phyloP scores from a whole-genome alignment of 2,888 invertebrate species.

The Lampropteryx suffumata region DNA sequence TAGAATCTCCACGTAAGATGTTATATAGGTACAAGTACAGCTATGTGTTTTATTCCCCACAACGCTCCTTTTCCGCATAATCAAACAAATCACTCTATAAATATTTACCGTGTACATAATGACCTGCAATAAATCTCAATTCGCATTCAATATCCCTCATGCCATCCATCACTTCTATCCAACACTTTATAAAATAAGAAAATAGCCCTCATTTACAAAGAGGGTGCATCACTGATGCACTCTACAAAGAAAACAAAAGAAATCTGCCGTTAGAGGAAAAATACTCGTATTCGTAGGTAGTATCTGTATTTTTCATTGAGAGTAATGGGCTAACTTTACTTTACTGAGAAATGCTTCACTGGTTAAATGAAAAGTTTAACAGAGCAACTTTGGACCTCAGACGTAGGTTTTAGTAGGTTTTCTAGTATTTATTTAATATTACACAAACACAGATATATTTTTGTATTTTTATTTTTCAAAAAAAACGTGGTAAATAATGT shows the following conservation, averaged over 20 bases:
- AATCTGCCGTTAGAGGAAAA: conserved; percentile 41
- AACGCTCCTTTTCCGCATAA: conserved; percentile 7
- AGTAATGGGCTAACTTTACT: conserved; percentile 37
- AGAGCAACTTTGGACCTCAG: conserved; percentile 1
- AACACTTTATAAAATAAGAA: conserved; percentile 58
- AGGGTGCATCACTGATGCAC: conserved; percentile 74
- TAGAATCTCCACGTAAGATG: too few species aligned
- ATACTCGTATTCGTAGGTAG: too few species aligned
- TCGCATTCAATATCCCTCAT: conserved; percentile 57
- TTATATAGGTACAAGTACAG: too few species aligned
- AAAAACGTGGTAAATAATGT: too few species aligned
- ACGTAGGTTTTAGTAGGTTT: not conserved
- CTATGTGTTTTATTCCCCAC: conserved; percentile 10
- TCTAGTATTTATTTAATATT: too few species aligned
- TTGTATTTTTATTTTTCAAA: too few species aligned
- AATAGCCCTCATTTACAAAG: conserved; percentile 43
- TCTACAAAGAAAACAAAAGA: conserved; percentile 47
- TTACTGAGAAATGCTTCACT: conserved; percentile 37
- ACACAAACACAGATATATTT: too few species aligned
- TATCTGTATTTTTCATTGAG: conserved; percentile 13
- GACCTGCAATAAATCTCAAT: conserved; percentile 61
- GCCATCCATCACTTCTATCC: conserved; percentile 56
- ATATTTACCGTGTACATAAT: conserved; percentile 37
- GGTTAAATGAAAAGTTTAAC: conserved; percentile 17
- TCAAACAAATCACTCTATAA: conserved; percentile 31